Conservation (phyloP, 2,797 vertebrate species). For the Pipistrellus nathusii region DNA sequence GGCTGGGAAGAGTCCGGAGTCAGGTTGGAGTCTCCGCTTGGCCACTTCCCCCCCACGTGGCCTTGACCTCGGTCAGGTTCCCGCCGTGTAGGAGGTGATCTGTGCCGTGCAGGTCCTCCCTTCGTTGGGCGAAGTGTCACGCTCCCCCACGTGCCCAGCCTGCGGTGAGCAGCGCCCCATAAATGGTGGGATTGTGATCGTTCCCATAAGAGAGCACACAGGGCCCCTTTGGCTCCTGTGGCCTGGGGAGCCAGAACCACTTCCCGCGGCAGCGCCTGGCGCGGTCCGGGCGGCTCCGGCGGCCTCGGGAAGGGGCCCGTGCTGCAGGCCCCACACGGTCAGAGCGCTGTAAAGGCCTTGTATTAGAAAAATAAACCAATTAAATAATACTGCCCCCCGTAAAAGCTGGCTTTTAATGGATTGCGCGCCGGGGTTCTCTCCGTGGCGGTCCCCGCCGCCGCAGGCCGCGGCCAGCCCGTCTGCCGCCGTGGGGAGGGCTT, state of each 20-base stretch:
- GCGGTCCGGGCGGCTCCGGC: neutral
- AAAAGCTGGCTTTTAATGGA: constrained; percentile 77
- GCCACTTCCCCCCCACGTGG: neutral
- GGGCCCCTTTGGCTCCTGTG: constrained; percentile 41
- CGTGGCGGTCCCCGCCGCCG: constrained; percentile 45
- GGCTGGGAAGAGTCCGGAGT: neutral
- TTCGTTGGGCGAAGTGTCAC: fast-evolving
- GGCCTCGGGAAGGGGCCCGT: neutral
- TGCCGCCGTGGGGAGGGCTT: constrained; percentile 71
- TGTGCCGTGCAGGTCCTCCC: neutral
- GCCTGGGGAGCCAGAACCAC: neutral
- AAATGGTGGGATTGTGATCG: neutral
- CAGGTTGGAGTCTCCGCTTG: neutral
- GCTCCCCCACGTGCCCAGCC: neutral
- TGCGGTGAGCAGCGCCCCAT: neutral
- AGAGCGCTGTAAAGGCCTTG: constrained; percentile 72
- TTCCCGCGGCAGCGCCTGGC: fast-evolving
- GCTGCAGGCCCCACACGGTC: constrained; percentile 63
- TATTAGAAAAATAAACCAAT: constrained; percentile 81
- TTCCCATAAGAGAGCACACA: constrained; percentile 8
- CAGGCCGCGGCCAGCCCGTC: neutral
- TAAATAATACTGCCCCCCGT: constrained; percentile 78
- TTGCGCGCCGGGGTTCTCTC: constrained; percentile 51
- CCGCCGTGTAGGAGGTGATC: neutral
- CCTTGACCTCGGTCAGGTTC: neutral